These are phyloP conservation scores for Panzeria rudis DNA, from an alignment of 2,888 invertebrate genomes.

Conservation along the genomic window DNA sequence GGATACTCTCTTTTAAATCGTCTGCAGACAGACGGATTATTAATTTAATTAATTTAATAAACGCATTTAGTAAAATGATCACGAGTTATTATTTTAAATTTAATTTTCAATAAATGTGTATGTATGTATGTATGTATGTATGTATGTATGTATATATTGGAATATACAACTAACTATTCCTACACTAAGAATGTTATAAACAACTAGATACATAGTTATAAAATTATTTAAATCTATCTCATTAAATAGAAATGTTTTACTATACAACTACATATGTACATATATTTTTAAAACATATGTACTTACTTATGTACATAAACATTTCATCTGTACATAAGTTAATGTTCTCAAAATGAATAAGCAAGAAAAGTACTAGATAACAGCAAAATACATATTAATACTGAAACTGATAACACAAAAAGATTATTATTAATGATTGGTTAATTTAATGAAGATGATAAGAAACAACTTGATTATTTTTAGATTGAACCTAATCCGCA, in stretches of 20 bases:
- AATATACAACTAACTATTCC: neutral
- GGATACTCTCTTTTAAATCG: no score
- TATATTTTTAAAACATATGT: neutral
- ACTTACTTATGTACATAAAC: neutral
- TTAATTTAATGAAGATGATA: slow-evolving; percentile 29
- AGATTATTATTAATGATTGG: slow-evolving; percentile 25
- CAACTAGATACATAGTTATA: neutral
- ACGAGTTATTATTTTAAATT: neutral
- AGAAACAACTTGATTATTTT: slow-evolving; percentile 3
- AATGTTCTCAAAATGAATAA: neutral
- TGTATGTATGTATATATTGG: no score
- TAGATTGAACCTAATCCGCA: neutral
- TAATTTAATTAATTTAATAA: neutral
- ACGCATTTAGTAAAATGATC: neutral
- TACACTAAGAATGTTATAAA: neutral
- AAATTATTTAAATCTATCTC: neutral
- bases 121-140: neutral
- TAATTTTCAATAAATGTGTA: no score
- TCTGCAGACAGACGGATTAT: no score
- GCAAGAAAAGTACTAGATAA: slow-evolving; percentile 2
- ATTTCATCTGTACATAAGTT: no score
- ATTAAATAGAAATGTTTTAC: no score
- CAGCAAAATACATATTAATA: neutral
- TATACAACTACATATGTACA: neutral
- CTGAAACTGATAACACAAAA: slow-evolving; percentile 42